Evolutionary conservation across 2,888 invertebrate species (phyloP).

Genomic region (Epinotia nisella): DNA sequence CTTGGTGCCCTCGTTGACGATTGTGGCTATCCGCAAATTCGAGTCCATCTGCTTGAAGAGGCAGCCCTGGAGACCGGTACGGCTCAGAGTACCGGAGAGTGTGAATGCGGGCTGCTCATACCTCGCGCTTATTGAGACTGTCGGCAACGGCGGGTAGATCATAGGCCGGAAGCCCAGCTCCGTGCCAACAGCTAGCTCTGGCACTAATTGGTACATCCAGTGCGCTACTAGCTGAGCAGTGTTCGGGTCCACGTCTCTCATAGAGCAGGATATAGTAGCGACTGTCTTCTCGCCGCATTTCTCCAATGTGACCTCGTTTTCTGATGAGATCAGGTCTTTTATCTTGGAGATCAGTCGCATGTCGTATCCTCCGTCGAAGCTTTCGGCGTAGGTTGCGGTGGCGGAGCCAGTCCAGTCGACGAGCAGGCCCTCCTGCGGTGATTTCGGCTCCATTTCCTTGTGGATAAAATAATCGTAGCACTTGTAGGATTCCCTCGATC

Average conservation of each 20-base stretch:
- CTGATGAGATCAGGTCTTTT: conserved; percentile 73
- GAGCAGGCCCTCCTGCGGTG: conserved; percentile 65
- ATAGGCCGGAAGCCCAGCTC: conserved; percentile 70
- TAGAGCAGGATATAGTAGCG: conserved; percentile 63
- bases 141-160: conserved; percentile 60
- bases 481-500: conserved; percentile 68
- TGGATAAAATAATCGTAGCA: conserved; percentile 69
- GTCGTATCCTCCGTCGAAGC: conserved; percentile 64
- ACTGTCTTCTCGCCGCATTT: conserved; percentile 65
- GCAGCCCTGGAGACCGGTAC: conserved; percentile 71
- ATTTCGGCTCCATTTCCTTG: conserved; percentile 71
- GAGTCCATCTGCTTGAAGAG: conserved; percentile 70
- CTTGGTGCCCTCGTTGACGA: conserved; percentile 66
- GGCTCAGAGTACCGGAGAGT: conserved; percentile 70
- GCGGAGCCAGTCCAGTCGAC: conserved; percentile 74
- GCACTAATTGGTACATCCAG: conserved; percentile 70
- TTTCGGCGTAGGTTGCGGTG: conserved; percentile 71
- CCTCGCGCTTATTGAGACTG: conserved; percentile 71
- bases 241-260: conserved; percentile 74
- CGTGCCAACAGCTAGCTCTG: conserved; percentile 69
- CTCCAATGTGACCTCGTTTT: conserved; percentile 73
- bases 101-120: conserved; percentile 65
- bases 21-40: conserved; percentile 70
- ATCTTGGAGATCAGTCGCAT: conserved; percentile 74
- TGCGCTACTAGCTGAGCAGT: conserved; percentile 70